These are phyloP conservation scores for Brenthis daphne DNA, from an alignment of 2,888 invertebrate species.

Conservation along the genomic window DNA sequence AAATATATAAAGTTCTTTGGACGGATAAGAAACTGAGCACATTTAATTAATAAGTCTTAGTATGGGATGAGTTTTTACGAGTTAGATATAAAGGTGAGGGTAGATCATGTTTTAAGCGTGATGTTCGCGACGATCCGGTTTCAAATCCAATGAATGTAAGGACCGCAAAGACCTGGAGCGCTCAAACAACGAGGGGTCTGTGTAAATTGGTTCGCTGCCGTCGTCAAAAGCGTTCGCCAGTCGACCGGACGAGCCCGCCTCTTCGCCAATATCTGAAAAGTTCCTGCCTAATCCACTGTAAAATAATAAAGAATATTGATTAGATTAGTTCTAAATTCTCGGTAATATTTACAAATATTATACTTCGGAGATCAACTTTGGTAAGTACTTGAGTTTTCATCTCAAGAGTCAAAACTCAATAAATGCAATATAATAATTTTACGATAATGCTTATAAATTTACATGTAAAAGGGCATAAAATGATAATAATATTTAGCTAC, in stretches of 20 bases:
- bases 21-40: conserved; percentile 61
- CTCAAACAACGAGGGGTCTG: conserved; percentile 95
- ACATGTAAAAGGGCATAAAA: too few species aligned
- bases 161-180: conserved; percentile 88
- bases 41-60: conserved; percentile 52
- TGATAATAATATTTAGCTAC: too few species aligned
- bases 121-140: conserved; percentile 72
- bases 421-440: neutral
- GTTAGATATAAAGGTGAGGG: conserved; percentile 36
- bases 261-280: conserved; percentile 71
- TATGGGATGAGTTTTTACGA: conserved; percentile 18
- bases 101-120: conserved; percentile 52
- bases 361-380: too few species aligned
- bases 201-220: conserved; percentile 96
- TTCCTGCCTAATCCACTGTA: conserved; percentile 72
- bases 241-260: conserved; percentile 75
- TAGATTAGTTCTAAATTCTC: neutral
- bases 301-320: conserved; percentile 33
- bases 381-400: too few species aligned
- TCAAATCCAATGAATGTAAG: conserved; percentile 83
- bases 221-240: conserved; percentile 87
- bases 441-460: too few species aligned
- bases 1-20: conserved; percentile 44
- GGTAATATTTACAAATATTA: too few species aligned
- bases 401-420: too few species aligned